These are phyloP conservation scores for Rhinophrynus dorsalis DNA, from an alignment of 2,797 vertebrate species.

Conservation along the genomic window DNA sequence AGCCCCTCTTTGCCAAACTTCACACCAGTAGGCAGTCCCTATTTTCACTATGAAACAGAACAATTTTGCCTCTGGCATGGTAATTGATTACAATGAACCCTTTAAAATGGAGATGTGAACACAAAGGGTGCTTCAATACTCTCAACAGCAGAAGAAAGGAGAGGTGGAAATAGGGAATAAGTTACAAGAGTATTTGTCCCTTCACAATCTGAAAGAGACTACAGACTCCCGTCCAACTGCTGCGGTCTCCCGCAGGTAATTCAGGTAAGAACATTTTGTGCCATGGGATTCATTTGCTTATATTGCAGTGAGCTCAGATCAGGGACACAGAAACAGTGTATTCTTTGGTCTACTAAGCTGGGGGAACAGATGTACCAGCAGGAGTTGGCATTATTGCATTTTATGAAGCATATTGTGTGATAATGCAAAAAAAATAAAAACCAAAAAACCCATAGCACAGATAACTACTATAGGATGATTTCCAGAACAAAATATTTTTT, in stretches of 20 bases:
- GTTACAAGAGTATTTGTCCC: slow-evolving; percentile 13
- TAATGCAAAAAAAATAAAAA: slow-evolving; percentile 29
- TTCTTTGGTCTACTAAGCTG: slow-evolving; percentile 44
- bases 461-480: slow-evolving; percentile 45
- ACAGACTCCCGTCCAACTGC: slow-evolving; percentile 24
- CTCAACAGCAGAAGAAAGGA: slow-evolving; percentile 28
- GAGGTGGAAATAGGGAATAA: slow-evolving; percentile 15
- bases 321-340: slow-evolving; percentile 33
- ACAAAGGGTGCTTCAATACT: slow-evolving; percentile 26
- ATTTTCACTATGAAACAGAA: slow-evolving; percentile 26
- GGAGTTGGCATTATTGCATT: slow-evolving; percentile 50
- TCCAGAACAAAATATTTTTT: slow-evolving; percentile 47
- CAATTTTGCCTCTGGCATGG: slow-evolving; percentile 28
- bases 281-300: slow-evolving; percentile 29
- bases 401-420: slow-evolving; percentile 50
- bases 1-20: slow-evolving; percentile 36
- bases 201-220: background rate
- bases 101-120: slow-evolving; percentile 6
- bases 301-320: slow-evolving; percentile 26
- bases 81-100: slow-evolving; percentile 27
- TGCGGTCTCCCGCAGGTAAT: slow-evolving; percentile 24
- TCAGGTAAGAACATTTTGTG: slow-evolving; percentile 31
- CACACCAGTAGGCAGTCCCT: slow-evolving; percentile 39
- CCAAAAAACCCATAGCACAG: slow-evolving; percentile 34
- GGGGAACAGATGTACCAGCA: slow-evolving; percentile 50